These are phyloP conservation scores for Sandelia bainsii DNA, from an alignment of 2,797 vertebrate species.

Conservation along the genomic window DNA sequence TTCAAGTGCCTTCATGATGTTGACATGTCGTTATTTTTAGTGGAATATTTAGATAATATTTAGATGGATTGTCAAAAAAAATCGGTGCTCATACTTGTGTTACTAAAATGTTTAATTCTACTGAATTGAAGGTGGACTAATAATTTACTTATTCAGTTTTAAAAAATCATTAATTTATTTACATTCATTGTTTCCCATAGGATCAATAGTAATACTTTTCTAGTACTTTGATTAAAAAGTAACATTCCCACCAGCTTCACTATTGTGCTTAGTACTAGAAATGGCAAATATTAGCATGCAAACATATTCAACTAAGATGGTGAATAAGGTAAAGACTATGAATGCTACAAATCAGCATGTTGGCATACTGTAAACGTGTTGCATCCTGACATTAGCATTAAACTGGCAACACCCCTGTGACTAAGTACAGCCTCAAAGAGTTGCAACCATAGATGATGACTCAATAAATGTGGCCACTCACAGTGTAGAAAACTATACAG, in stretches of 20 bases:
- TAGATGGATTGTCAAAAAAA: not conserved
- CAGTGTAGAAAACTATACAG: not conserved
- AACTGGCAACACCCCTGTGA: not conserved
- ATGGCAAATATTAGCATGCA: not conserved
- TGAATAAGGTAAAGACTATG: too few relatives aligned
- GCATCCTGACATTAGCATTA: not conserved
- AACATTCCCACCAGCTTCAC: not conserved
- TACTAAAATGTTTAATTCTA: too few relatives aligned
- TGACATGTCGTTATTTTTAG: not conserved
- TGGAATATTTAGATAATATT: not conserved
- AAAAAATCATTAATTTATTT: too few relatives aligned
- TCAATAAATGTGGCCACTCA: slow-evolving; percentile 1
- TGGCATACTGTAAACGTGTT: not conserved
- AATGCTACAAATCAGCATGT: too few relatives aligned
- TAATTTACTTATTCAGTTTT: too few relatives aligned
- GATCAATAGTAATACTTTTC: not conserved
- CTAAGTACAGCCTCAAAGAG: too few relatives aligned
- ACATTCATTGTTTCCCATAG: not conserved
- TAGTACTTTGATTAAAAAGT: not conserved
- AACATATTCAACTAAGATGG: not conserved
- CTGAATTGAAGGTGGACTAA: too few relatives aligned
- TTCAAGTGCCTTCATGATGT: not conserved
- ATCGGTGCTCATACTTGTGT: not conserved
- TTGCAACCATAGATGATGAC: not conserved
- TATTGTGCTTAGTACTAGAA: not conserved